Base-by-base conservation (phyloP, 1,140 invertebrate genomes). In the Bombus soroeensis region DNA sequence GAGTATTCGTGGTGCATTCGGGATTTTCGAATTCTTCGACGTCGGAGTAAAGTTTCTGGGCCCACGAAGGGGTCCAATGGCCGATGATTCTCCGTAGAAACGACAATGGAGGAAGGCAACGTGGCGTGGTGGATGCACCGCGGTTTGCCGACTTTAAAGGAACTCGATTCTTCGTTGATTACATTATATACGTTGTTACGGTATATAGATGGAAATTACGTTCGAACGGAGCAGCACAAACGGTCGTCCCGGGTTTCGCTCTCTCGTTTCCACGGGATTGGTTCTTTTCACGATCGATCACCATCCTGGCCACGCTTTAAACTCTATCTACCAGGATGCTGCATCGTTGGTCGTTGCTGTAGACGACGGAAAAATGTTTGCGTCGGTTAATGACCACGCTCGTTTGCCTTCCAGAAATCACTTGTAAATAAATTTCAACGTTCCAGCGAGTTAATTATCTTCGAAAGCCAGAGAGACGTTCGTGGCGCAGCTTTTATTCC, bases 361-460 rank as follows among this genome's bases (percentile, higher is more conserved):
- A 64, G 68, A 83, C 85, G 41, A 70, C 75, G 87, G 74, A 87
- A 83, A 88, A 87, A 87, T 87, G 80, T 88, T 88, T 87, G 59
- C 43, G 3, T 32, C 87, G 75, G 80, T 66, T 87, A 88, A 88
- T 75, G 86, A 83, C 75, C 68, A 18, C 53, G 81, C 66, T 87
- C 75, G 57, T 72, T 87, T 39, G 64, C 28, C 59, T 87, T 79
- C 53, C 8, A 37, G 76, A 71, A 82, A 87, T 87, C 70, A 39
- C 71, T 76, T 76, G 34, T 66, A 83, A 18, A 41, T 81, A 78
- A 74, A 88, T 53, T 74, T 83, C 66, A 68, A 39, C 87, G 59
- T 64, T 64, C 15, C 1, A 32, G 18, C n/a, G 62, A 82, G 39
- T 83, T 83, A 83, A 82, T 75, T 81, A 75, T 75, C 6, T 57